Conservation (phyloP, 2,113 vertebrate species). For the Melanerpes formicivorus region DNA sequence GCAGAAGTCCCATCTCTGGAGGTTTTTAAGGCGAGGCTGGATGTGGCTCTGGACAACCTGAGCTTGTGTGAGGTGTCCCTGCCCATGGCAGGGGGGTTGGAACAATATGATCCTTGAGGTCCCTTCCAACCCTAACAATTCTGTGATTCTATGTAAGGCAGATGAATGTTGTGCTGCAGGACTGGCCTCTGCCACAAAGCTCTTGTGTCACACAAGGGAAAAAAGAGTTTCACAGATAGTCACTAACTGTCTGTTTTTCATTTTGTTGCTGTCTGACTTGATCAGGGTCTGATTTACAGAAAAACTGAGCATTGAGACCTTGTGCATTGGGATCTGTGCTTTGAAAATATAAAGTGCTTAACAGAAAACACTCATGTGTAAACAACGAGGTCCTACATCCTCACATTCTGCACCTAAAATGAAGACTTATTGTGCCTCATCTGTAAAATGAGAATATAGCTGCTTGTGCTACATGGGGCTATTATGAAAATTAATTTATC, state of each 20-base stretch:
- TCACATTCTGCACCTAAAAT: background rate
- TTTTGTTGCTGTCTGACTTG: background rate
- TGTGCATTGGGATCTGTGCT: background rate
- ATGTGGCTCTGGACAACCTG: too few relatives aligned
- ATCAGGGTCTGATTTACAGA: background rate
- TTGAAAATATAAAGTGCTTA: background rate
- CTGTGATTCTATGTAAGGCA: background rate
- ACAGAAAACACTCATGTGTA: background rate
- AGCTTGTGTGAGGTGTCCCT: too few relatives aligned
- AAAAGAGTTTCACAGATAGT: background rate
- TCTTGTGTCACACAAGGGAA: background rate
- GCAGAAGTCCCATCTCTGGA: too few relatives aligned
- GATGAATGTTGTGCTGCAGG: background rate
- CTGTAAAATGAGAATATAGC: background rate
- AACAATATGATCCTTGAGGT: too few relatives aligned
- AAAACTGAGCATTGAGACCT: background rate
- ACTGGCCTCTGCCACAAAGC: background rate
- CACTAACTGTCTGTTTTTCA: background rate
- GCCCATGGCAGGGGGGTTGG: too few relatives aligned
- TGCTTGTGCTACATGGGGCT: background rate
- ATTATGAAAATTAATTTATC: background rate
- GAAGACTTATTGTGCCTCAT: background rate
- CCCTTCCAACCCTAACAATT: too few relatives aligned
- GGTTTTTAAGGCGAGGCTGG: too few relatives aligned
- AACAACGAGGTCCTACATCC: background rate